These are phyloP conservation scores for Camarhynchus parvulus DNA, from an alignment of 2,113 vertebrate genomes.

Conservation along the genomic window DNA sequence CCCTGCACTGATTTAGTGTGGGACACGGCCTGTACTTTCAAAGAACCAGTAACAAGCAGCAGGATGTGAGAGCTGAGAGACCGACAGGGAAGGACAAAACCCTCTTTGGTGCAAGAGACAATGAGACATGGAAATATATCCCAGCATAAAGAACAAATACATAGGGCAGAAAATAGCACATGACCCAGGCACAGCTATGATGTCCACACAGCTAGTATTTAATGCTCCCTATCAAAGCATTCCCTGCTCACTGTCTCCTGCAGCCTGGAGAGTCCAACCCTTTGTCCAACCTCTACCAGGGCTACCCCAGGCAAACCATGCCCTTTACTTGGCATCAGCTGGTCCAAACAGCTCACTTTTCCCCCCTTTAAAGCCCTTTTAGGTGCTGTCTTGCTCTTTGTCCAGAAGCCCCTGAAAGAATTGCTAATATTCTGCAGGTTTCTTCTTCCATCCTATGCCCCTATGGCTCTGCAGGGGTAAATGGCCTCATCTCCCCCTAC, in stretches of 20 bases:
- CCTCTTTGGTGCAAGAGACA: neutral
- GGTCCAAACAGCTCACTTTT: accelerated
- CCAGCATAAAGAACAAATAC: neutral
- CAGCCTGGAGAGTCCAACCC: neutral
- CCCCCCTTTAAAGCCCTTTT: neutral
- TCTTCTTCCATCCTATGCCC: neutral
- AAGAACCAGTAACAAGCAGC: neutral
- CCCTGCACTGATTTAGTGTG: neutral
- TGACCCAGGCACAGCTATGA: neutral
- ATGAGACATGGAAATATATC: neutral
- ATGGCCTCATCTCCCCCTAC: neutral
- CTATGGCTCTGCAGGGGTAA: neutral
- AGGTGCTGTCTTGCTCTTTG: neutral
- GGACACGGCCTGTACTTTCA: neutral
- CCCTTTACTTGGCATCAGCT: neutral
- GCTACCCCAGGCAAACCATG: neutral
- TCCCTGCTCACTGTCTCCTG: neutral
- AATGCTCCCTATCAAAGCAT: neutral
- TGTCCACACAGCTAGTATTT: neutral
- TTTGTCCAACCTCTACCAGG: neutral
- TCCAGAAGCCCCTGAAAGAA: neutral
- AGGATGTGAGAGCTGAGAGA: neutral
- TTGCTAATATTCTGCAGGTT: neutral
- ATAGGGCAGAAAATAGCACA: neutral
- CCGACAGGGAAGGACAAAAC: neutral